These are phyloP conservation scores for Alitta virens DNA, from an alignment of 2,888 invertebrate species.

Conservation along the genomic window DNA sequence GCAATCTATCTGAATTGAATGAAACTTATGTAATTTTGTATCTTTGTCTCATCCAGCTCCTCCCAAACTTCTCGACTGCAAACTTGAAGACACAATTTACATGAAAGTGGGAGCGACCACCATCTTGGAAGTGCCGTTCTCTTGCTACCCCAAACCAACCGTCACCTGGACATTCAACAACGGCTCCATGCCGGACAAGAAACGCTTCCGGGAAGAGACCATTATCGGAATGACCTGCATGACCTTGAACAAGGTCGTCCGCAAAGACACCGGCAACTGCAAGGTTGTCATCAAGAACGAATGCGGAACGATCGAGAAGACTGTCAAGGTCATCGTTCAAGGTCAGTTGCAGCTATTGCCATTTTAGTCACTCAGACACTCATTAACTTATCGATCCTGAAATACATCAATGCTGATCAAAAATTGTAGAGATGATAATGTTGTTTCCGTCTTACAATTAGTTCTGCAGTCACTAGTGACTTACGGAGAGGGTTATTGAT, in stretches of 20 bases:
- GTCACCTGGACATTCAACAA: slow-evolving; percentile 30
- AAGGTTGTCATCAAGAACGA: slow-evolving; percentile 71
- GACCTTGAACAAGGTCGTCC: slow-evolving; percentile 32
- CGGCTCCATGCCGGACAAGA: slow-evolving; percentile 18
- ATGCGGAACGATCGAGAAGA: slow-evolving; percentile 67
- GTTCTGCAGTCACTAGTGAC: too few species aligned
- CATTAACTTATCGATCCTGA: too few species aligned
- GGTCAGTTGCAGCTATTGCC: too few species aligned
- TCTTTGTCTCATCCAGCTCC: slow-evolving; percentile 7
- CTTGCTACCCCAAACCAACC: slow-evolving; percentile 28
- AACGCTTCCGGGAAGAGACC: slow-evolving; percentile 18
- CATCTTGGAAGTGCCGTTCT: slow-evolving; percentile 32
- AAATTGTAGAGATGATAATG: too few species aligned
- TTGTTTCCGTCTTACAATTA: too few species aligned
- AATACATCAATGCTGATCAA: too few species aligned
- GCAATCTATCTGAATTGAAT: too few species aligned
- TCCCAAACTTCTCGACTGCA: slow-evolving; percentile 16
- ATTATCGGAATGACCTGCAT: slow-evolving; percentile 21
- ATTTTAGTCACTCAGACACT: too few species aligned
- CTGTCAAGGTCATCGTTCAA: slow-evolving; percentile 55
- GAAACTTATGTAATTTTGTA: too few species aligned
- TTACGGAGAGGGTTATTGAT: too few species aligned
- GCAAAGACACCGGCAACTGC: slow-evolving; percentile 34
- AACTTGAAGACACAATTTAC: slow-evolving; percentile 19
- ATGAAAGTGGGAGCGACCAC: slow-evolving; percentile 27